Percentiles rank a stretch among this genome's conserved stretches.
Conservation (phyloP, 2,888 invertebrate genomes). For the Athalia cordata region DNA sequence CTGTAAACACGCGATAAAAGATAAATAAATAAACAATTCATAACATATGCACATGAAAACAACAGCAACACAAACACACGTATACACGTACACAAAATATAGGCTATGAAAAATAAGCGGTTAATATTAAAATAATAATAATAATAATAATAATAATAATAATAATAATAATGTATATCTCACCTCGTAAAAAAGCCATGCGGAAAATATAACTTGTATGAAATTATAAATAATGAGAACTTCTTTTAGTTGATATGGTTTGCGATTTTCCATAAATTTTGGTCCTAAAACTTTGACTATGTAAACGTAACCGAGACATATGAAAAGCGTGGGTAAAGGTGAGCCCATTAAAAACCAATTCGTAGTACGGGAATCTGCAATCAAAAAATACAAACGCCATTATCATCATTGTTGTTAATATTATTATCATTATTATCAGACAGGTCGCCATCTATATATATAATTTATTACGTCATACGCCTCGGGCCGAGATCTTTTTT, state of each 20-base stretch:
- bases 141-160: not conserved
- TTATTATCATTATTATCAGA: constrained; percentile 45
- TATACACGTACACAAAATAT: too few species aligned
- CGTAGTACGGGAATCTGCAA: constrained; percentile 88
- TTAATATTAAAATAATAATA: not conserved
- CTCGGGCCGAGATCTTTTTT: not conserved
- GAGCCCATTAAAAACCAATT: constrained; percentile 96
- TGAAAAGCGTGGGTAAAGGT: constrained; percentile 92
- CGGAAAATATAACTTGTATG: constrained; percentile 92
- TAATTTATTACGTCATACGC: not conserved
- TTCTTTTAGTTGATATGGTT: constrained; percentile 88
- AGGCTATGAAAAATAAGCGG: not conserved
- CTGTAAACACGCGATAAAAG: too few species aligned
- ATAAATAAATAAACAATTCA: too few species aligned
- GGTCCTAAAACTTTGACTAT: constrained; percentile 94
- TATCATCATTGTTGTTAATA: constrained; percentile 48
- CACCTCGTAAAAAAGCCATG: constrained; percentile 95
- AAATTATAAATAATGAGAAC: constrained; percentile 89
- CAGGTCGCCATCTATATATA: not conserved
- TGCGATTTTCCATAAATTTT: constrained; percentile 92
- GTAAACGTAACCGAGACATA: constrained; percentile 92
- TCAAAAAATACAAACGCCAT: constrained; percentile 65
- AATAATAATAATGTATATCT: constrained; percentile 60
- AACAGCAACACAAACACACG: too few species aligned
- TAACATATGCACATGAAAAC: too few species aligned